These are phyloP conservation scores for Alloplasta piceator DNA, from an alignment of 2,888 invertebrate genomes.

Conservation along the genomic window DNA sequence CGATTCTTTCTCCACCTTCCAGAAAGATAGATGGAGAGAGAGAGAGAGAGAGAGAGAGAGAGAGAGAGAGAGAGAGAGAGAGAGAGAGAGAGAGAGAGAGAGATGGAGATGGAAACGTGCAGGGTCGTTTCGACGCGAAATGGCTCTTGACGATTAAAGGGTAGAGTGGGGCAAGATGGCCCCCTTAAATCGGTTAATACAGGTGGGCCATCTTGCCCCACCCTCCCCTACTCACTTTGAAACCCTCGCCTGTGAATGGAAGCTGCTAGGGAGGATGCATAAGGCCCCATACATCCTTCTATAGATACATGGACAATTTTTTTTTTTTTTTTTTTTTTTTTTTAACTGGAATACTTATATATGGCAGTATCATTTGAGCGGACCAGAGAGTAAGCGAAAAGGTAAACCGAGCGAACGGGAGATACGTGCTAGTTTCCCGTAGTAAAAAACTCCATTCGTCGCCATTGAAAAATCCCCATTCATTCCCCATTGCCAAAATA, in stretches of 20 bases:
- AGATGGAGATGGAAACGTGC: not conserved
- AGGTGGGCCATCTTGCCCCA: too few relatives aligned
- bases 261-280: constrained; percentile 5
- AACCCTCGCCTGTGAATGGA: constrained; percentile 32
- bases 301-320: not conserved
- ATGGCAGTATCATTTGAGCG: constrained; percentile 4
- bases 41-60: too few relatives aligned
- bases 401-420: constrained; percentile 15
- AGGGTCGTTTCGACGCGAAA: constrained; percentile 46
- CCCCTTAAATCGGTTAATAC: too few relatives aligned
- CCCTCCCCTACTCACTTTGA: constrained; percentile 54
- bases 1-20: constrained; percentile 17
- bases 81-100: too few relatives aligned
- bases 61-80: too few relatives aligned
- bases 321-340: too few relatives aligned
- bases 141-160: constrained; percentile 56
- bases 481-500: too few relatives aligned
- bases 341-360: not conserved
- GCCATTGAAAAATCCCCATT: too few relatives aligned
- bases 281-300: not conserved
- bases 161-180: too few relatives aligned
- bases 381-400: constrained; percentile 16
- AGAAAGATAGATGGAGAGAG: constrained; percentile 1
- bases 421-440: constrained; percentile 21
- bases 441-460: too few relatives aligned